Percentiles rank a stretch among this genome's conserved stretches.
Conservation (phyloP, 2,888 invertebrate genomes). For the Lepas anatifera region DNA sequence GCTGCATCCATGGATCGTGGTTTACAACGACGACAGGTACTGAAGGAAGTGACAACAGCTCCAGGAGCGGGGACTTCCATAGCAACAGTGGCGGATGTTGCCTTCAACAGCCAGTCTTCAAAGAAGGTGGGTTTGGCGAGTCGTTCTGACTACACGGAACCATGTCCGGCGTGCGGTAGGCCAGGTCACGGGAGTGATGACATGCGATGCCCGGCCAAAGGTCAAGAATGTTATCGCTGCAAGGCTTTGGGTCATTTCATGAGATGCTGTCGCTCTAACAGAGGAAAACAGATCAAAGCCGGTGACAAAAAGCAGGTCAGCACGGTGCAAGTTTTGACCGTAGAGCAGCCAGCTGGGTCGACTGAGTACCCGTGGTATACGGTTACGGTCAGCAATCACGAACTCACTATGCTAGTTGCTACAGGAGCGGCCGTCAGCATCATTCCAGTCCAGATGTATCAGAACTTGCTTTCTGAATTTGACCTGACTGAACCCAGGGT, state of each 20-base stretch:
- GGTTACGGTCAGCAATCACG: not conserved
- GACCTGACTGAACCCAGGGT: too few relatives aligned
- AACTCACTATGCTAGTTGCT: not conserved
- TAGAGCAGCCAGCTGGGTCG: not conserved
- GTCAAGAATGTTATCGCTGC: too few relatives aligned
- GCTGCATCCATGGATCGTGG: too few relatives aligned
- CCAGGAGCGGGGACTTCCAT: not conserved
- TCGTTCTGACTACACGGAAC: too few relatives aligned
- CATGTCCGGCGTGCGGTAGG: not conserved
- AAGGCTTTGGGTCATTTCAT: too few relatives aligned
- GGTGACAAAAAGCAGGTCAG: too few relatives aligned
- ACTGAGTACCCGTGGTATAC: not conserved
- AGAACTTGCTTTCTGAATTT: not conserved
- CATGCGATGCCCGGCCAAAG: too few relatives aligned
- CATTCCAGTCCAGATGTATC: not conserved
- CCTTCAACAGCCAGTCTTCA: too few relatives aligned
- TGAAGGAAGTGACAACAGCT: not conserved
- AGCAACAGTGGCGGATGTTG: not conserved
- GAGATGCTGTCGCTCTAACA: not conserved
- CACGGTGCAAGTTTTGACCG: too few relatives aligned
- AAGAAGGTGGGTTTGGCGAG: too few relatives aligned
- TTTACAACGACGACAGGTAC: too few relatives aligned
- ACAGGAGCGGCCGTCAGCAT: not conserved
- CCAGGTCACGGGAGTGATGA: not conserved
- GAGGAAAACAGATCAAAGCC: not conserved